Evolutionary conservation across 2,888 invertebrate genomes (phyloP).

Genomic region (Gryllus longicercus): DNA sequence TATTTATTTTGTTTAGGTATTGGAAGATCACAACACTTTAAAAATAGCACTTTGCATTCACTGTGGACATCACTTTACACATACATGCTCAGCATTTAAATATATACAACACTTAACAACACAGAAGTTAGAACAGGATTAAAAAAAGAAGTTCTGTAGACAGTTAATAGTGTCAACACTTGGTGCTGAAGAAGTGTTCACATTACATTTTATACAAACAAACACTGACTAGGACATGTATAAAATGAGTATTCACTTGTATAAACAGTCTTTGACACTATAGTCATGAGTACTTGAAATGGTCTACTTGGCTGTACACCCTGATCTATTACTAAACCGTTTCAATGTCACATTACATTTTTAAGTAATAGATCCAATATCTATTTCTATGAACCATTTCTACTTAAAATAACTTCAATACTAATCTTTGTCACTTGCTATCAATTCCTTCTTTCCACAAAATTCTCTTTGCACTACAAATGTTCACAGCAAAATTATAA

Average conservation of each 20-base stretch:
- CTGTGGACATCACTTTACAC: not conserved
- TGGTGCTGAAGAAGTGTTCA: not conserved
- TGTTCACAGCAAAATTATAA: no score
- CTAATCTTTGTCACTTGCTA: not conserved
- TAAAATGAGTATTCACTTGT: not conserved
- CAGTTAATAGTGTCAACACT: not conserved
- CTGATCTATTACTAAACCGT: no score
- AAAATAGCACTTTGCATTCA: not conserved
- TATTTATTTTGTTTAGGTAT: not conserved
- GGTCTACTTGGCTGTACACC: not conserved
- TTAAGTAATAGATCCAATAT: no score
- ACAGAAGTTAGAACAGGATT: slow-evolving; percentile 6
- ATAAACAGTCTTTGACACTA: not conserved
- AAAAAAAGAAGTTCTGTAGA: not conserved
- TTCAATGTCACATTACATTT: no score
- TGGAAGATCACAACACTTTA: not conserved
- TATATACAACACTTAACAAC: not conserved
- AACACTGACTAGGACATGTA: slow-evolving; percentile 17
- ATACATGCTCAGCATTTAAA: not conserved
- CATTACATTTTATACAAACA: slow-evolving; percentile 10
- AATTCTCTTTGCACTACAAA: not conserved
- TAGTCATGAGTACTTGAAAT: not conserved
- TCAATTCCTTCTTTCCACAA: not conserved
- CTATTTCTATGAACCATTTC: no score
- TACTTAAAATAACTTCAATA: no score